phyloP scores from a whole-genome alignment of 2,113 vertebrate species.

The Cololabis saira region DNA sequence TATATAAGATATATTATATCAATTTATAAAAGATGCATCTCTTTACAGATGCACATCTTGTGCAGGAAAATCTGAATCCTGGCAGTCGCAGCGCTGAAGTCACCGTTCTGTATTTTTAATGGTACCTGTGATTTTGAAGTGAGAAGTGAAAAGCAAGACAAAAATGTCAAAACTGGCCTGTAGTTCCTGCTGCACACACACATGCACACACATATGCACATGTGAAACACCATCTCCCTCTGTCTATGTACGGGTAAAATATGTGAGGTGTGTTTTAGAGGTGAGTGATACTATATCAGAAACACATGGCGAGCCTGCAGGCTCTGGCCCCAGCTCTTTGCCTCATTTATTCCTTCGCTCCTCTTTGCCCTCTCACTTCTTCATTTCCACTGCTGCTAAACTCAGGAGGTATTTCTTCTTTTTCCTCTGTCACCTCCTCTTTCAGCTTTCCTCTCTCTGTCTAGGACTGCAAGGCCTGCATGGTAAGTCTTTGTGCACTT shows the following conservation, averaged over 20 bases:
- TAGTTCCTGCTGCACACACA: slow-evolving; percentile 5
- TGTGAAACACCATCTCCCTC: slow-evolving; percentile 18
- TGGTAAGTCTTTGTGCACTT: slow-evolving; percentile 28
- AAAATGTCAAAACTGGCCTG: slow-evolving; percentile 9
- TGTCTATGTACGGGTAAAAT: slow-evolving; percentile 59
- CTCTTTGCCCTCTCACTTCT: slow-evolving; percentile 27
- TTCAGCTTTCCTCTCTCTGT: slow-evolving; percentile 6
- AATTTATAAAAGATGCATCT: too few species aligned
- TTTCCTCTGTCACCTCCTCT: slow-evolving; percentile 1
- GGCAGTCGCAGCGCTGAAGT: too few species aligned
- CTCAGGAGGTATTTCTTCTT: slow-evolving; percentile 13
- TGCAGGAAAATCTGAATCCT: not conserved
- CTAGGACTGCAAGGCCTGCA: slow-evolving; percentile 54
- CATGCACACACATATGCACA: slow-evolving; percentile 12
- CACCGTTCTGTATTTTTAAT: not conserved
- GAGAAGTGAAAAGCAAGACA: not conserved
- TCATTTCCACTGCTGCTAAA: slow-evolving; percentile 37
- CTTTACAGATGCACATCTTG: too few species aligned
- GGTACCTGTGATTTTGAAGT: not conserved
- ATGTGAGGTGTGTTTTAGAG: slow-evolving; percentile 57
- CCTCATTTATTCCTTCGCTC: slow-evolving; percentile 37
- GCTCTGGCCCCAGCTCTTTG: slow-evolving; percentile 10
- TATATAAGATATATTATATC: too few species aligned
- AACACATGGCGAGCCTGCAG: slow-evolving; percentile 49
- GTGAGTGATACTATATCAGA: slow-evolving; percentile 56